Evolutionary conservation across 2,888 invertebrate genomes (phyloP), one percentile per base, ranked within the genome.

Genomic region (Thera obeliscata): DNA sequence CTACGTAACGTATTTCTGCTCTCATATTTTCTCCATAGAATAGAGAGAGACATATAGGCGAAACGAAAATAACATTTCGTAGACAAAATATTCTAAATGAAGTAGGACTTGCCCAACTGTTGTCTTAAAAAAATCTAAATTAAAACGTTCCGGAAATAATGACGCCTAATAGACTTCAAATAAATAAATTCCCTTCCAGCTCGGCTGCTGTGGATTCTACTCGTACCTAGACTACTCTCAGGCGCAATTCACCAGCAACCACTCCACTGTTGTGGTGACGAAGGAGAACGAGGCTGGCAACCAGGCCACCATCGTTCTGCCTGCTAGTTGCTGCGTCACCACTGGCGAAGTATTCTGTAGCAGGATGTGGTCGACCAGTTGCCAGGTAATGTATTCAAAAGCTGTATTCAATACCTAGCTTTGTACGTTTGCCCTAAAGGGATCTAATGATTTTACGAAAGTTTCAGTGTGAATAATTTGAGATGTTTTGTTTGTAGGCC

Each of bases 121-220:
- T 22, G 22, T 22, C 22, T 22, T 22, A 22, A 22, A 22, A 22
- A 22, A 22, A 22, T 22, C 22, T 22, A 22, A 22, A 22, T 22
- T 22, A 22, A 22, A 22, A 22, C 22, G 22, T 22, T 22, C 22
- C 22, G 22, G 22, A 22, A 22, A 22, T 22, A 22, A 22, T 22
- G 22, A 22, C 22, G 22, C 22, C 22, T 22, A 1, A 22, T 22
- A 22, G 43, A 7, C 7, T 43, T 43, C 7, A 43, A 43, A 50
- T 50, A 12, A 12, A 7, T 22, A 22, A 5, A 46, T 50, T 57
- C 43, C 50, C 2, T 75, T 81, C 56, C 79, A 93, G 93, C 78
- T 93, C 8, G 86, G 87, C 63, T 93, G 93, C 70, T 93, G 93
- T 72, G 93, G 93, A 9, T 84, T 87, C 61, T 64, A 82, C 9